Conservation (phyloP, 2,113 vertebrate species). For the Felis catus region DNA sequence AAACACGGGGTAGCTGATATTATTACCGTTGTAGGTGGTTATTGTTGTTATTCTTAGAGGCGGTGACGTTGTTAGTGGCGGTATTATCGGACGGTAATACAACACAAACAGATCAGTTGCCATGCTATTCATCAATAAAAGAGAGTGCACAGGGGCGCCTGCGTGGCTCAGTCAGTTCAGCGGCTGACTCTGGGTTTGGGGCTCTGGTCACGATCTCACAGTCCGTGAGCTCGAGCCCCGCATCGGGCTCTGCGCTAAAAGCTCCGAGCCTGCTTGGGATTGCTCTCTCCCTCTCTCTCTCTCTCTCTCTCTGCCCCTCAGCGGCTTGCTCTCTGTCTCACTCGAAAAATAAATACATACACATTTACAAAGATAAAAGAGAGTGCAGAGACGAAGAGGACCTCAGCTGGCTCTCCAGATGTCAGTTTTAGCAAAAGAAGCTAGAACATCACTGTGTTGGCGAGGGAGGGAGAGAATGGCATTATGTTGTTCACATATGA, state of each 20-base stretch:
- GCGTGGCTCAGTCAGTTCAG: too few species aligned
- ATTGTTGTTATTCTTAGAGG: background rate
- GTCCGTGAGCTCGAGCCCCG: too few species aligned
- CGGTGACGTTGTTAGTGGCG: background rate
- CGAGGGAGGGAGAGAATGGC: background rate
- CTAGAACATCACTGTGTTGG: background rate
- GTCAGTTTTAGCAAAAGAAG: conserved; percentile 46
- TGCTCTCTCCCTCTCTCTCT: too few species aligned
- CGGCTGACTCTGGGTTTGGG: too few species aligned
- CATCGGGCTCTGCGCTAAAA: too few species aligned
- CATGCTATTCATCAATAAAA: background rate
- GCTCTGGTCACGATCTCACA: too few species aligned
- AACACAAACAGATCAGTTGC: background rate
- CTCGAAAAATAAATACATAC: too few species aligned
- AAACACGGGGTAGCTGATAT: background rate
- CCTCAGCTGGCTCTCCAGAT: background rate
- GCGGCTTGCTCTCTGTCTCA: too few species aligned
- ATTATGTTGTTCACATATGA: conserved; percentile 11
- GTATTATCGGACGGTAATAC: background rate
- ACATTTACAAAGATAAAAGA: background rate
- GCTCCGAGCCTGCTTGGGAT: too few species aligned
- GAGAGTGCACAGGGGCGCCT: background rate
- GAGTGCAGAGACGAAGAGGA: background rate
- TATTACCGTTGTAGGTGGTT: background rate
- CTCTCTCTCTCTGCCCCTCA: too few species aligned